Evolutionary conservation across 2,888 invertebrate species (phyloP).

Genomic region (Luffia ferchaultella): DNA sequence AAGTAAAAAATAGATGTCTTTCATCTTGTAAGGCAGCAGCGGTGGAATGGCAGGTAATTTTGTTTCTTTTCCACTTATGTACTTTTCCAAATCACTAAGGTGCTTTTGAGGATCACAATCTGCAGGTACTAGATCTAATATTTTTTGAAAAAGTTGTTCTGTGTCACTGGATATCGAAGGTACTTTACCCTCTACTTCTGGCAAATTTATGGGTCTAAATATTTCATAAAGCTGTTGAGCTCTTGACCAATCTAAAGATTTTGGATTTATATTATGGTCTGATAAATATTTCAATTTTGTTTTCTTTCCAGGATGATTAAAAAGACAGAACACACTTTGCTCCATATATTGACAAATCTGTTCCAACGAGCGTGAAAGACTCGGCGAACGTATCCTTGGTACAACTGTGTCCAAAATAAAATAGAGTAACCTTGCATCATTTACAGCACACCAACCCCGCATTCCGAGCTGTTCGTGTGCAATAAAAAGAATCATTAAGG

Average conservation of each 20-base stretch:
- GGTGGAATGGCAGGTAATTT: slow-evolving; percentile 62
- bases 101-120: slow-evolving; percentile 72
- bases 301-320: slow-evolving; percentile 80
- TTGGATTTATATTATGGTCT: slow-evolving; percentile 78
- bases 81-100: slow-evolving; percentile 70
- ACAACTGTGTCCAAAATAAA: slow-evolving; percentile 79
- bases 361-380: slow-evolving; percentile 69
- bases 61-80: slow-evolving; percentile 69
- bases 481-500: slow-evolving; percentile 79
- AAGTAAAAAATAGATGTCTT: slow-evolving; percentile 86
- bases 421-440: slow-evolving; percentile 79
- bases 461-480: slow-evolving; percentile 86
- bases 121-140: slow-evolving; percentile 72
- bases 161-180: slow-evolving; percentile 85
- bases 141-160: slow-evolving; percentile 75
- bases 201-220: slow-evolving; percentile 80
- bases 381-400: slow-evolving; percentile 73
- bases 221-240: slow-evolving; percentile 82
- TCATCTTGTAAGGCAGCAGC: slow-evolving; percentile 67
- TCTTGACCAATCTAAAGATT: slow-evolving; percentile 76
- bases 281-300: slow-evolving; percentile 66
- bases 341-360: slow-evolving; percentile 82
- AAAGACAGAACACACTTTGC: slow-evolving; percentile 85
- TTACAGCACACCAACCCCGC: slow-evolving; percentile 79
- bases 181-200: slow-evolving; percentile 80